Evolutionary conservation across 2,888 invertebrate species (phyloP).

Genomic region (Euplexia lucipara): DNA sequence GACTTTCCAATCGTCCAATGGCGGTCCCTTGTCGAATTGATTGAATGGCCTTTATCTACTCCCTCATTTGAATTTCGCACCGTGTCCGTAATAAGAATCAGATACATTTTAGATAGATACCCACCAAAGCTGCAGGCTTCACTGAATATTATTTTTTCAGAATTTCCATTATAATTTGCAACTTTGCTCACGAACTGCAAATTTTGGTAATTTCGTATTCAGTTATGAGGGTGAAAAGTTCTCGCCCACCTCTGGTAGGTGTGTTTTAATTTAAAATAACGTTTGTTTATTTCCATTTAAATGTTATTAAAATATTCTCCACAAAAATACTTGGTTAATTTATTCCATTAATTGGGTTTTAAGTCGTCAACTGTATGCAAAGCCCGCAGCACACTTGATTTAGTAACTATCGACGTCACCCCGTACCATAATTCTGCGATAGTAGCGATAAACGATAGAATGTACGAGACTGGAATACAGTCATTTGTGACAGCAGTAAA

Average conservation of each 20-base stretch:
- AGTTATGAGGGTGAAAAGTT: constrained; percentile 50
- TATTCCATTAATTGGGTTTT: constrained; percentile 24
- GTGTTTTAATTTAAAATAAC: constrained; percentile 30
- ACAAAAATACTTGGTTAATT: not conserved
- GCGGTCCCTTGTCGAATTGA: constrained; percentile 76
- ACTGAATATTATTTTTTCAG: constrained; percentile 37
- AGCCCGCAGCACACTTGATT: constrained; percentile 35
- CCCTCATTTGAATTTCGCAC: constrained; percentile 54
- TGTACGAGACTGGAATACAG: constrained; percentile 3
- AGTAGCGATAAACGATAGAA: constrained; percentile 17
- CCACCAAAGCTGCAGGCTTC: constrained; percentile 18
- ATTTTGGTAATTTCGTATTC: constrained; percentile 57
- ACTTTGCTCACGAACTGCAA: constrained; percentile 47
- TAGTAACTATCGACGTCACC: constrained; percentile 29
- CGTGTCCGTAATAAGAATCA: constrained; percentile 52
- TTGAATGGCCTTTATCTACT: constrained; percentile 72
- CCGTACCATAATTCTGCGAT: constrained; percentile 29
- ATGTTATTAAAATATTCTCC: constrained; percentile 10
- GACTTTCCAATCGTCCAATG: constrained; percentile 76
- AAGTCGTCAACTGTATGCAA: constrained; percentile 31
- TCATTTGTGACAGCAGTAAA: constrained; percentile 6
- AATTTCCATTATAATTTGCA: constrained; percentile 48
- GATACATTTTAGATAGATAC: constrained; percentile 33
- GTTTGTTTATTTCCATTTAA: constrained; percentile 15
- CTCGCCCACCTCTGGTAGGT: constrained; percentile 32